A percentile compares a stretch with the other conserved stretches of the same genome.
Evolutionary conservation across 1,140 invertebrate genomes (phyloP).

Genomic region (Papilio dardanus): DNA sequence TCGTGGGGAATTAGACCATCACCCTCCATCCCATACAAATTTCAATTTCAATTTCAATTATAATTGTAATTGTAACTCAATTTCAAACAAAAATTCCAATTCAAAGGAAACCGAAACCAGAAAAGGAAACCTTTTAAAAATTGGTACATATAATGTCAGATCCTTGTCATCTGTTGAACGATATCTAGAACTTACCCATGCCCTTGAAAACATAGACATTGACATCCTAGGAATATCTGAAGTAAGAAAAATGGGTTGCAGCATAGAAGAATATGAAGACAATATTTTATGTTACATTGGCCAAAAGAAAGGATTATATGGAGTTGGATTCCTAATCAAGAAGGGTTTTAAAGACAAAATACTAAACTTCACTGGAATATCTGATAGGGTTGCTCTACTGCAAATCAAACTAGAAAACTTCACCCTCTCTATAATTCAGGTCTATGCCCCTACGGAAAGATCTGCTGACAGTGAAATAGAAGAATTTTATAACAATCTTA

Average conservation of each 20-base stretch:
- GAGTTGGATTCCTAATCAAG: slow-evolving; percentile 42
- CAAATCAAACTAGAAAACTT: slow-evolving; percentile 35
- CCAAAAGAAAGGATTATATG: slow-evolving; percentile 37
- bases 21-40: slow-evolving; percentile 36
- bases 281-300: slow-evolving; percentile 40
- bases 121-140: slow-evolving; percentile 31
- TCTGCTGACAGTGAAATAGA: slow-evolving; percentile 38
- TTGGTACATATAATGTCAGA: slow-evolving; percentile 45
- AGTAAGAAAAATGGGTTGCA: slow-evolving; percentile 24
- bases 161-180: slow-evolving; percentile 36
- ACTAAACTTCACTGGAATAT: slow-evolving; percentile 39
- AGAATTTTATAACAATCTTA: slow-evolving; percentile 32
- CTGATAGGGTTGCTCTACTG: slow-evolving; percentile 39
- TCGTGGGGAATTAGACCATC: slow-evolving; percentile 33
- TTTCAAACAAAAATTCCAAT: too few relatives aligned
- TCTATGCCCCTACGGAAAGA: slow-evolving; percentile 38
- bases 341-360: slow-evolving; percentile 34
- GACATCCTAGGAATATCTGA: slow-evolving; percentile 34
- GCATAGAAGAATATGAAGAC: slow-evolving; percentile 42
- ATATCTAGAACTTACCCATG: slow-evolving; percentile 26
- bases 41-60: too few relatives aligned
- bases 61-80: too few relatives aligned
- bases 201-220: slow-evolving; percentile 17
- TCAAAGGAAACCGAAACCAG: too few relatives aligned
- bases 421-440: slow-evolving; percentile 41